Base-by-base conservation (phyloP, 2,113 vertebrate genomes). In the Bolborhynchus lineola region DNA sequence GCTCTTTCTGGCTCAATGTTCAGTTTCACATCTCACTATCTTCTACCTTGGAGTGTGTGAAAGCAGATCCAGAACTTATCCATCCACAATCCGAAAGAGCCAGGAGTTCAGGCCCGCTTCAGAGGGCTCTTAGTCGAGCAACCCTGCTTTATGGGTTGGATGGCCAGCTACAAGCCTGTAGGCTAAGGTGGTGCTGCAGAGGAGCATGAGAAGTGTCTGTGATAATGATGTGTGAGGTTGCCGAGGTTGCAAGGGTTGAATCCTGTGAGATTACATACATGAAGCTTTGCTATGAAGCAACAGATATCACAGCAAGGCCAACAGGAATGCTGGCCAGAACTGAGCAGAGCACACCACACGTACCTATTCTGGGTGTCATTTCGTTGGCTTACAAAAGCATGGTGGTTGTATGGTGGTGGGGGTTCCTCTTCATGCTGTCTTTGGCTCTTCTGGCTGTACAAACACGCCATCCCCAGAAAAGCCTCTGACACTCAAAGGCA, bases 321-420 rank as follows among this genome's bases (percentile, higher is more conserved):
- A 69, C 82, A 74, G 74, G 55, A 49, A 42, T 0, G 0, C 3
- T 37, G 67, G 92, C 79, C 91, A 90, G 79, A 37, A 47, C 25
- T 4, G 11, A 82, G 62, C n/a, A 6, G 55, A 70, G 60, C 57
- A 44, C 65, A 18, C 70, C 3, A 2, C 17, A 3, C 0, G 0
- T 44, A 76, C 47, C 67, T 82, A n/a, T 25, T 79, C 49, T 57
- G 64, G 63, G 10, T 7, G 63, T 57, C 0, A 0, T 72, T 65
- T 53, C 16, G 10, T 20, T 64, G 79, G 65, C 39, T 79, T 46
- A 29, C 31, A 52, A 69, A 52, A 78, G 37, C 42, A 2, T 14
- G 72, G 57, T 1, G 9, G 29, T 42, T 53, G 42, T 29, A 4
- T 16, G 67, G 65, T 53, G 35, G 20, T 55, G 0, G 1, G 17